phyloP scores from a whole-genome alignment of 2,797 vertebrate genomes.

The Moxostoma hubbsi region DNA sequence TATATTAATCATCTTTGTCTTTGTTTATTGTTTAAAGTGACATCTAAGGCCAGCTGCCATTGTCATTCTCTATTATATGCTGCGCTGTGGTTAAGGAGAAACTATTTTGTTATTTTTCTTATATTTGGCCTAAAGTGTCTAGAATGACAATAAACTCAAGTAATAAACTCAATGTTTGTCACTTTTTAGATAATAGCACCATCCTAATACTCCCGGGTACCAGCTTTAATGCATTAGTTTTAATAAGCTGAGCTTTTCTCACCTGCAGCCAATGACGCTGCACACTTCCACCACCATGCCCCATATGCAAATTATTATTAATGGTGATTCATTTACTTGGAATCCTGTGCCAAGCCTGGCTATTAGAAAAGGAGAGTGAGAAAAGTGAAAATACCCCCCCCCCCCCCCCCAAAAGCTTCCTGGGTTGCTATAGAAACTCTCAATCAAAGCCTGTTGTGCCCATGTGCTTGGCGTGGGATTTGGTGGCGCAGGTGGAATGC shows the following conservation, averaged over 20 bases:
- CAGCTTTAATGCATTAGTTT: conserved; percentile 62
- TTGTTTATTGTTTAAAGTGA: no score
- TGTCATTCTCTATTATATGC: no score
- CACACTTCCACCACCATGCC: conserved; percentile 78
- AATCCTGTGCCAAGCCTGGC: conserved; percentile 82
- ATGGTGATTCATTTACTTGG: conserved; percentile 81
- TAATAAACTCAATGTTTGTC: conserved; percentile 4
- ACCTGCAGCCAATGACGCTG: conserved; percentile 76
- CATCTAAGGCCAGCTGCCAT: no score
- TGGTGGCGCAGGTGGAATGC: conserved; percentile 82
- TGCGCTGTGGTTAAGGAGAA: not conserved
- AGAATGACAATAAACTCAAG: not conserved
- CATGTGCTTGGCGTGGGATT: conserved; percentile 76
- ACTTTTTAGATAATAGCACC: conserved; percentile 32
- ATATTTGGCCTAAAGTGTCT: not conserved
- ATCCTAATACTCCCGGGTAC: conserved; percentile 37
- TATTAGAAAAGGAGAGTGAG: conserved; percentile 72
- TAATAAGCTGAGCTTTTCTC: conserved; percentile 73
- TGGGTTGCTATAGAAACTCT: conserved; percentile 80
- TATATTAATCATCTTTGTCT: no score
- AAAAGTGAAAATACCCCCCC: conserved; percentile 59
- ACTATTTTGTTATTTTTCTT: not conserved
- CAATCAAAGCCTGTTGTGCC: conserved; percentile 76
- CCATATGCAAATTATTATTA: conserved; percentile 84
- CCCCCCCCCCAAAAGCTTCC: conserved; percentile 67